Evolutionary conservation across 2,797 vertebrate species (phyloP).

Genomic region (Mus caroli): DNA sequence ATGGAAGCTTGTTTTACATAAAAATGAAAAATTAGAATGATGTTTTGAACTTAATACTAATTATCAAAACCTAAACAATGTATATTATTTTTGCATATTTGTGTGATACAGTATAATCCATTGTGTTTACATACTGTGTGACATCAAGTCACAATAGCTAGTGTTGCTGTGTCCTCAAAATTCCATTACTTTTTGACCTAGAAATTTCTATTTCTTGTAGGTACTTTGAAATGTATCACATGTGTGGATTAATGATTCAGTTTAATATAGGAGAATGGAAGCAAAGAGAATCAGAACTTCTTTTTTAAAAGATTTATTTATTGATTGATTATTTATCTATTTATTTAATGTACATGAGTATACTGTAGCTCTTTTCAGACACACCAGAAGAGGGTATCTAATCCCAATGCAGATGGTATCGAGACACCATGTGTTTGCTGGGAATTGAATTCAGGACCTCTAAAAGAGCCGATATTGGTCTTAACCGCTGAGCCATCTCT

Average conservation of each 20-base stretch:
- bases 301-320: too few species aligned
- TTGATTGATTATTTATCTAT: too few species aligned
- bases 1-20: background rate
- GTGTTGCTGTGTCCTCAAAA: background rate
- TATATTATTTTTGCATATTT: background rate
- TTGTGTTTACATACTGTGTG: background rate
- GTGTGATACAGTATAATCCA: background rate
- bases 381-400: too few species aligned
- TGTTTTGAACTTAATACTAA: background rate
- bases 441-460: too few species aligned
- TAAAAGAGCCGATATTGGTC: too few species aligned
- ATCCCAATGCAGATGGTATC: too few species aligned
- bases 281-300: background rate
- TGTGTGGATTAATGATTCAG: background rate
- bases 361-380: too few species aligned
- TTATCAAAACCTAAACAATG: background rate
- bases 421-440: too few species aligned
- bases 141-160: background rate
- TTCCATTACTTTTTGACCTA: background rate
- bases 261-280: background rate
- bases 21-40: background rate
- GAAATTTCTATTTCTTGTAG: background rate
- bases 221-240: background rate
- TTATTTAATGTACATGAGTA: too few species aligned
- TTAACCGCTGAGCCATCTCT: background rate